Conservation (phyloP, 2,888 invertebrate genomes). For the Anthrax anthrax region DNA sequence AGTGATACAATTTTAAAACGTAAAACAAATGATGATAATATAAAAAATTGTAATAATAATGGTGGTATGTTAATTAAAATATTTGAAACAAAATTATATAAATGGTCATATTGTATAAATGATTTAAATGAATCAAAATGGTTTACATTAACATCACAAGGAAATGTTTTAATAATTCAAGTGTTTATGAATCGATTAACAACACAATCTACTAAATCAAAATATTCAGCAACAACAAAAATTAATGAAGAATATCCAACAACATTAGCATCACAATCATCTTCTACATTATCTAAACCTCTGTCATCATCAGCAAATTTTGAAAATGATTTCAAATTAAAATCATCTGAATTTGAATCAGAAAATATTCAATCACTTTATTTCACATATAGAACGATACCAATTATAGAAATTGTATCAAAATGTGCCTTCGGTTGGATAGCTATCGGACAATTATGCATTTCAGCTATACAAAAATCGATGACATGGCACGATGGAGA, state of each 20-base stretch:
- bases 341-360: no score
- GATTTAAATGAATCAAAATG: constrained; percentile 16
- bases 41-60: not conserved
- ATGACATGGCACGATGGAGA: constrained; percentile 54
- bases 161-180: constrained; percentile 15
- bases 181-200: not conserved
- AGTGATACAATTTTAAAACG: not conserved
- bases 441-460: constrained; percentile 49
- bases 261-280: not conserved
- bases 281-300: not conserved
- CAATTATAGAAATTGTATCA: constrained; percentile 45
- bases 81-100: constrained; percentile 19
- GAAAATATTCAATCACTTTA: constrained; percentile 33
- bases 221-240: not conserved
- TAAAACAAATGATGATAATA: not conserved
- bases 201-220: not conserved
- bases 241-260: no score
- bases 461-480: constrained; percentile 43
- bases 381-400: constrained; percentile 49
- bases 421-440: constrained; percentile 61
- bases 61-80: constrained; percentile 21
- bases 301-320: not conserved
- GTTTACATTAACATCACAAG: constrained; percentile 20
- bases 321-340: not conserved
- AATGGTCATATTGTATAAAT: constrained; percentile 23